A percentile compares a stretch with the other conserved stretches of the same genome.
phyloP scores from a whole-genome alignment of 37 sponge, comb jelly and placozoan species.

The Ephydatia muelleri region DNA sequence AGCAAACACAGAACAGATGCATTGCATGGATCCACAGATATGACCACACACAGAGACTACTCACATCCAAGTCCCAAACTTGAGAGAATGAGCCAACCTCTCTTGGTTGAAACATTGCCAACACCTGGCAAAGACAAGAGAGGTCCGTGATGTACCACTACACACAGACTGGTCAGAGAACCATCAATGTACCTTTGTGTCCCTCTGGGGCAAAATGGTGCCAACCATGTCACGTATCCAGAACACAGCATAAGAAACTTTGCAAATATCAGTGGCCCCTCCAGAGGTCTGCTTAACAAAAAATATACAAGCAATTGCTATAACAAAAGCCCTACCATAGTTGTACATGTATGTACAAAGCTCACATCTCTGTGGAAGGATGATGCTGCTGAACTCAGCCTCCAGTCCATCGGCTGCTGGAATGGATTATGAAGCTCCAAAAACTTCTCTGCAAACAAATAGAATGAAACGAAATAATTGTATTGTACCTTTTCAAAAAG shows the following conservation, averaged over 20 bases:
- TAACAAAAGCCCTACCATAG: no score
- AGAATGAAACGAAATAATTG: neutral
- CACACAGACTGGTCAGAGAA: neutral
- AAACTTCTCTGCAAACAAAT: constrained; percentile 31
- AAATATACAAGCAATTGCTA: neutral
- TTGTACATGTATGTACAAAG: no score
- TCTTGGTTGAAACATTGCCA: constrained; percentile 48
- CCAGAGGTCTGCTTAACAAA: neutral
- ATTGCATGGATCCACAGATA: neutral
- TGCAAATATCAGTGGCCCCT: constrained; percentile 14
- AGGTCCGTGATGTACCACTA: neutral
- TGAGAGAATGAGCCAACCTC: constrained; percentile 52
- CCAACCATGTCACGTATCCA: constrained; percentile 39
- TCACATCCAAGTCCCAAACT: constrained; percentile 55
- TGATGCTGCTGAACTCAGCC: constrained; percentile 29
- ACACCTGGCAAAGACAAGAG: constrained; percentile 18
- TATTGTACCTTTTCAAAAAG: no score
- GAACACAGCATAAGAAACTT: constrained; percentile 51
- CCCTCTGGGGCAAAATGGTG: neutral
- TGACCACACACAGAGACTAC: neutral
- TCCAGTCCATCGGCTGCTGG: constrained; percentile 30
- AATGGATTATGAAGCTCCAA: constrained; percentile 54
- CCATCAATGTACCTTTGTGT: constrained; percentile 26
- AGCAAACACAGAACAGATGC: neutral
- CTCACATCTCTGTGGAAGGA: constrained; percentile 53